Evolutionary conservation across 2,797 vertebrate genomes (phyloP), one percentile per base, ranked within the genome.

Genomic region (Brachyalestes nurse): DNA sequence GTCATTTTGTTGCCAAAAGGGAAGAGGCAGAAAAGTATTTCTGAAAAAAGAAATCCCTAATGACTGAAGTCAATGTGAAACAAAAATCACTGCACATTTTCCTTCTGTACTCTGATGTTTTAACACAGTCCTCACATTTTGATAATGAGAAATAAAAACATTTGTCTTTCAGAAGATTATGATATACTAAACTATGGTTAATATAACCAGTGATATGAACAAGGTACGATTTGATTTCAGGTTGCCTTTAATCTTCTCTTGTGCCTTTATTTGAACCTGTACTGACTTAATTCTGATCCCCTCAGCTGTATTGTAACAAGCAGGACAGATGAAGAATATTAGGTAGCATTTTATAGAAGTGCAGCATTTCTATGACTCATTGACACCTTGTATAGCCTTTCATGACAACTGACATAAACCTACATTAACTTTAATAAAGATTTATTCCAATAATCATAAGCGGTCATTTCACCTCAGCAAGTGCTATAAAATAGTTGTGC

Each of bases 11-110:
- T 66, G 28, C 13, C 16, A 66, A 66, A 38, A 38, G 28, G 14
- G 19, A 25, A 61, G 66, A 53, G 58, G 17, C 57, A 72, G 51
- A 53, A 8, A 62, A 16, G 34, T 62, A 42, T 78, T 78, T n/a
- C 49, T 53, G 49, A 34, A 16, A 1, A 28, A 34, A 38, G 28
- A 8, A 79, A 64, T 72, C 13, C 8, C 8, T 42, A n/a, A n/a
- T n/a, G 1, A 1, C 42, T 1, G 0, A 25, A 57, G 55, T 55
- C 19, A 53, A 17, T 53, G 51, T 53, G 51, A 53, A 16, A n/a
- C 19, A 7, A 14, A 57, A 57, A 45, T 45, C 10, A 45, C 10
- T 6, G 42, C 42, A 6, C 42, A 45, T 6, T 45, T 45, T 45
- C 42, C 10, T 45, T 45, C 42, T 10, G 9, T n/a, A 8, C 6